Evolutionary conservation across 2,113 vertebrate species (phyloP), one percentile per base, ranked within the genome.

Genomic region (Dipodomys stephensi): DNA sequence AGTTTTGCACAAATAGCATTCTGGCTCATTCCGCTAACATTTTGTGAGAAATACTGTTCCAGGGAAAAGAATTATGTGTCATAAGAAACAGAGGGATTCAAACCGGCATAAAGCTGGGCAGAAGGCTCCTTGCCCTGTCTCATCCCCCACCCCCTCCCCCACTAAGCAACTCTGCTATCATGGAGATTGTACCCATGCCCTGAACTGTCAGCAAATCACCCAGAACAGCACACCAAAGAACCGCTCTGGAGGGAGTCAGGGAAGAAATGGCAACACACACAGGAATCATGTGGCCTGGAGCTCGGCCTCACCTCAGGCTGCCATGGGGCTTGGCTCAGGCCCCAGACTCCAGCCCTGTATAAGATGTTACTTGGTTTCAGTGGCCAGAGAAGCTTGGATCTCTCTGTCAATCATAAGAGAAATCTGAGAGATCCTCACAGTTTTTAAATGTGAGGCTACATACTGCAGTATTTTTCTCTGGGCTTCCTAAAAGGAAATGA

Each of bases 281-380:
- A 28, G 32, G 19, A 30, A 19, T 1, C 6, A 2, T 8, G 6
- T 28, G 83, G 6, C 6, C 30, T 3, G 0, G 11, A 11, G 44
- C 19, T 5, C 49, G 64, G 27, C 3, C 15, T 76, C 22, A 8
- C 15, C 13, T 68, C 35, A n/a, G 57, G 1, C 39, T 15, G 18
- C 5, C 72, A 11, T 65, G 6, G 20, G 27, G 23, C 13, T 23
- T 78, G 72, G 32, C 23, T n/a, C 30, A 30, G 13, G 4, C 32
- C 32, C 20, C 0, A 0, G 76, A n/a, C 28, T 46, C 16, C 2
- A 15, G 22, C 64, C 6, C 4, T 6, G 10, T 12, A 12, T 6
- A 23, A 19, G 27, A 0, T 32, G 9, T 5, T 15, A 0, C 49
- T 1, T 13, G 3, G 9, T 25, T 27, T 22, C 65, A 53, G 35